These are phyloP conservation scores for Lottia scabra DNA, from an alignment of 2,888 invertebrate species.

Conservation along the genomic window DNA sequence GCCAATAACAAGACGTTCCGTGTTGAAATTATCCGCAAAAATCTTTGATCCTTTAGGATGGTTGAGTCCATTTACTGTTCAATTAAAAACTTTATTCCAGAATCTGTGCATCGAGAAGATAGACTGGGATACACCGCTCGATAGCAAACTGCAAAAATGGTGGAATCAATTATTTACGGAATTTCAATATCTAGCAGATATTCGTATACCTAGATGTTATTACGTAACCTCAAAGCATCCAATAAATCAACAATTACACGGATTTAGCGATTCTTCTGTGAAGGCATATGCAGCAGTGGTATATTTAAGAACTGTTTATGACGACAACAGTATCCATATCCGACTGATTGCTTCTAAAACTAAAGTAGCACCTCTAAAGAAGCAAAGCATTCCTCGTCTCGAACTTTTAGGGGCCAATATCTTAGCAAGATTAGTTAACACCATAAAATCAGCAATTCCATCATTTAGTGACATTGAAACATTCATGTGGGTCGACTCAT, in stretches of 20 bases:
- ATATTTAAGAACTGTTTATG: neutral
- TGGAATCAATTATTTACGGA: neutral
- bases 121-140: neutral
- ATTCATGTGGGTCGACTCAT: neutral
- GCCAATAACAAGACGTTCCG: neutral
- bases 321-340: neutral
- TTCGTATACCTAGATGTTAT: neutral
- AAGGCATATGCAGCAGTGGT: neutral
- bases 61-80: neutral
- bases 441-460: neutral
- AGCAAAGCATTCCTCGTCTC: neutral
- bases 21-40: neutral
- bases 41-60: neutral
- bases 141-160: neutral
- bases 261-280: neutral
- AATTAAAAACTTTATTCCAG: neutral
- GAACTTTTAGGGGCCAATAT: neutral
- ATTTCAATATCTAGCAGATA: neutral
- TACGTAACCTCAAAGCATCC: neutral
- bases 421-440: neutral
- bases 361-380: neutral
- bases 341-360: neutral
- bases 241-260: neutral
- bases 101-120: neutral
- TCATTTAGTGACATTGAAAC: neutral